Evolutionary conservation across 1,140 invertebrate genomes (phyloP).

Genomic region (Lepidurus packardi): DNA sequence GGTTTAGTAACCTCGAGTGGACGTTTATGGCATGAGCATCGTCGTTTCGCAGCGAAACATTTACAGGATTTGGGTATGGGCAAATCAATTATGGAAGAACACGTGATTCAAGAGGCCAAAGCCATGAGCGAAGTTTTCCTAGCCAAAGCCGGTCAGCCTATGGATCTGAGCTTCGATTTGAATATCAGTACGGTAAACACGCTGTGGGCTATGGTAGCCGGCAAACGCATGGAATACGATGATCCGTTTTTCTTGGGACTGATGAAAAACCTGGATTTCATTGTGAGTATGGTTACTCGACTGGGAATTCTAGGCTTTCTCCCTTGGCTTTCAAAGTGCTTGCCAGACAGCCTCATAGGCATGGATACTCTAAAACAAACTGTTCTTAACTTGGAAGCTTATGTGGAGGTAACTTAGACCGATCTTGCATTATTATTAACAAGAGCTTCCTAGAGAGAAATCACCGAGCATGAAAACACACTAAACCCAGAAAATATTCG

Average conservation of each 20-base stretch:
- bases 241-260: conserved; percentile 38
- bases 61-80: conserved; percentile 36
- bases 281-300: background rate
- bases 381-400: conserved; percentile 48
- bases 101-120: conserved; percentile 12
- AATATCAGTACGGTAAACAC: conserved; percentile 49
- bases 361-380: conserved; percentile 53
- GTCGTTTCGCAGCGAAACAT: conserved; percentile 36
- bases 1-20: conserved; percentile 26
- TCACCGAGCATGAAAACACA: conserved; percentile 64
- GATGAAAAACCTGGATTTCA: background rate
- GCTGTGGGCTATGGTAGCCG: conserved; percentile 64
- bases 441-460: conserved; percentile 49
- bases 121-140: conserved; percentile 5
- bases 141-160: background rate
- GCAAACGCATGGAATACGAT: conserved; percentile 46
- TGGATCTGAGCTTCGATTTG: conserved; percentile 9
- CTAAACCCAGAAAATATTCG: conserved; percentile 58
- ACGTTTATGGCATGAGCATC: conserved; percentile 36
- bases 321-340: conserved; percentile 17
- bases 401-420: conserved; percentile 55
- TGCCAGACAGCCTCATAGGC: conserved; percentile 40
- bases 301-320: conserved; percentile 22
- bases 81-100: conserved; percentile 20
- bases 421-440: conserved; percentile 56